Base-by-base conservation (phyloP, 1,140 invertebrate genomes). In the Cydia pomonella region DNA sequence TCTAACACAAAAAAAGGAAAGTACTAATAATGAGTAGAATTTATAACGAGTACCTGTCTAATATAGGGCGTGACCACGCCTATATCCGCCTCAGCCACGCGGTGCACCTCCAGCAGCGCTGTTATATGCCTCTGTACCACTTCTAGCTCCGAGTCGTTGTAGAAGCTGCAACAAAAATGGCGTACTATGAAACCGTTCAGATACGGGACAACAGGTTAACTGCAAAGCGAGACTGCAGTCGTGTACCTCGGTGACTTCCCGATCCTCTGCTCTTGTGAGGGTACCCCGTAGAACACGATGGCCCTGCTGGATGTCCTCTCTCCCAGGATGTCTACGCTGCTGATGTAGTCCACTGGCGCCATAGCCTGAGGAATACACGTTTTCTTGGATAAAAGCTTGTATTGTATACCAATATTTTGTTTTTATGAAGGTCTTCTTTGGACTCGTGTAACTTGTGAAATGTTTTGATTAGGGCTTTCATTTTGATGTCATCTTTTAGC, bases 51-150 rank as follows among this genome's bases (percentile, higher is more conserved):
- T 44, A 73, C 87, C 74, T 93, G 85, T 74, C 92, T 83, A 59
- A 95, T 94, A 84, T 97, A 98, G 0, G 97, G 97, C 5, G 96
- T 96, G 72, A 98, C 95, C 29, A 98, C 94, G 0, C 97, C 97
- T 76, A 98, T 96, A 78, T 97, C 94, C n/a, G 93, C 85, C 64
- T 93, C 84, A 7, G 76, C 71, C 16, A 97, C 82, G 29, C 84
- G 90, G 64, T 89, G 84, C 0, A 85, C 78, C 74, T 87, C 85
- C 5, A 89, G 25, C 62, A 87, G 74, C 21, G 84, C 80, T 10
- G 80, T 73, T 44, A 94, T 83, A 78, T 95, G 95, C 7, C 91
- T 47, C 41, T 93, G 73, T 4, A 95, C 92, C 9, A 92, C 80
- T 77, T 87, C 77, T 0, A 95, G 92, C 90, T 98, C 97, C 4